Base-by-base conservation (phyloP, 2,888 invertebrate species). In the Sialis lutaria region DNA sequence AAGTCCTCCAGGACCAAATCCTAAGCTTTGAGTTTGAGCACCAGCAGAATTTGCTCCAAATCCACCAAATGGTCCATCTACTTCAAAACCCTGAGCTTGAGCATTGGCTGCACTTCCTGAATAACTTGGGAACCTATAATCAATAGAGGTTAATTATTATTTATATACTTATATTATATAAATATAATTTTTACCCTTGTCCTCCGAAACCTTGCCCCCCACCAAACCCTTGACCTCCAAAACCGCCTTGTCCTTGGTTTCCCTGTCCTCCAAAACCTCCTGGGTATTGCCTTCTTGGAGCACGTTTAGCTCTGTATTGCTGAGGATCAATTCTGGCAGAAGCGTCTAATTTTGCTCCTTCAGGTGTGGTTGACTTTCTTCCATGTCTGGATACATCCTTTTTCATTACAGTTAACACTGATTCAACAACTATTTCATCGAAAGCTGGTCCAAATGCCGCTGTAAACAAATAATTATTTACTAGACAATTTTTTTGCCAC, bases 341-440 rank as follows among this genome's bases (percentile, higher is more conserved):
- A 22, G 22, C 22, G 22, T 22, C 22, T 22, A 22, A 22, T 22
- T 22, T 49, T 45, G 40, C 35, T 50, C 30, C 33, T 45, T 30
- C 40, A 50, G 52, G 48, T 40, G 44, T 47, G 45, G 55, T 50
- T 45, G 54, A 53, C 45, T 53, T 55, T 43, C 56, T 54, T 32
- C 52, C 55, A 46, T 58, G 58, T 48, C 61, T 51, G 37, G 51
- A 49, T n/a, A 50, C 51, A 12, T 52, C 53, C 52, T 68, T 70
- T 10, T 65, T 63, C 48, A 62, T 63, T 12, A 70, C 68, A 35
- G 64, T 63, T 37, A 70, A 56, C 33, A 65, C 65, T 2, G 70
- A 68, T 53, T 69, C 67, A 2, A 70, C 67, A 4, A 70, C 64
- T n/a, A 70, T 68, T 57, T 70, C 70, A 55, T 70, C 69, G 50